phyloP scores from a whole-genome alignment of 2,888 invertebrate genomes.

The Epinotia nisella region DNA sequence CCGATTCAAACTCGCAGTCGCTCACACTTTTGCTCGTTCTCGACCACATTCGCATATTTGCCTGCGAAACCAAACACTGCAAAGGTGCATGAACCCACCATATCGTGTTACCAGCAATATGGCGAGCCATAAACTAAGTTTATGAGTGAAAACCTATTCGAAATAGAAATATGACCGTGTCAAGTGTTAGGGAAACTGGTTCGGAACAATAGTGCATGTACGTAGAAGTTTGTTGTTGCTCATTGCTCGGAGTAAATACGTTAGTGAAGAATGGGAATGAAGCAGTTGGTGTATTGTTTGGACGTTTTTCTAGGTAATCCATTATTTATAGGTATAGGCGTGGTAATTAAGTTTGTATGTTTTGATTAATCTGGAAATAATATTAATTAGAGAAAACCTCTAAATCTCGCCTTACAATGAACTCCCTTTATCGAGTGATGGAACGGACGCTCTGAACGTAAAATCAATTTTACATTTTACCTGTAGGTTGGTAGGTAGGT shows the following conservation, averaged over 20 bases:
- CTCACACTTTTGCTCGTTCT: slow-evolving; percentile 7
- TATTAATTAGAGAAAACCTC: no score
- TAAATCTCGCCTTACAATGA: no score
- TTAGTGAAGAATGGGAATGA: slow-evolving; percentile 10
- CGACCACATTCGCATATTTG: slow-evolving; percentile 40
- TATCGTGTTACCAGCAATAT: slow-evolving; percentile 31
- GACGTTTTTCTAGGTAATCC: neutral
- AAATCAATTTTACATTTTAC: no score
- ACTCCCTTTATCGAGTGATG: neutral
- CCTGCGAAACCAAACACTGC: slow-evolving; percentile 37
- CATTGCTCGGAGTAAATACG: slow-evolving; percentile 4
- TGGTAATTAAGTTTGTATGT: no score
- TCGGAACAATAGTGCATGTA: slow-evolving; percentile 29
- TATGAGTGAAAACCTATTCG: slow-evolving; percentile 37
- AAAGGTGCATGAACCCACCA: slow-evolving; percentile 37
- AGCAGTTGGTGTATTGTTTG: slow-evolving; percentile 15
- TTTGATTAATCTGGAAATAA: no score
- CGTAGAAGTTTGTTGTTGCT: slow-evolving; percentile 21
- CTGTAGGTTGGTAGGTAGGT: no score
- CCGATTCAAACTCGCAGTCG: neutral
- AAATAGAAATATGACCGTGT: slow-evolving; percentile 41
- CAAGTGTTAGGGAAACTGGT: slow-evolving; percentile 31
- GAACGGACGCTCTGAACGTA: no score
- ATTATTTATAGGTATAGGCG: neutral
- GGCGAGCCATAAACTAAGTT: slow-evolving; percentile 34